Base-by-base conservation (phyloP, 1,140 invertebrate species). In the Calephelis nemesis region DNA sequence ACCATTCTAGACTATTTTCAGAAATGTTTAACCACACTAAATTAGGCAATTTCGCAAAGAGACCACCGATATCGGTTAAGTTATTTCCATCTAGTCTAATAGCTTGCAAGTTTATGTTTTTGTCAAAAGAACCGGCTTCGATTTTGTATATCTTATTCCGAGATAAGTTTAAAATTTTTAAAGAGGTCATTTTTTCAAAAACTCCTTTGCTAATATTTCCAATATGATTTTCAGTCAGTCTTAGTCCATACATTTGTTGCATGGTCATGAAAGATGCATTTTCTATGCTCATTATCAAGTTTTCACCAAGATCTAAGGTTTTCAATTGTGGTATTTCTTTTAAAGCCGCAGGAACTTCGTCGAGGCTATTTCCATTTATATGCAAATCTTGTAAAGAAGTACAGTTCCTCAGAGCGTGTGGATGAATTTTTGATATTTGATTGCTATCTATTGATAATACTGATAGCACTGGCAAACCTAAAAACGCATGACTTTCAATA, bases 11-110 rank as follows among this genome's bases (percentile, higher is more conserved):
- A 68, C 95, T 94, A 92, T 98, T 98, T 80, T 97, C 96, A 67
- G 97, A 98, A 72, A 98, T 96, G 84, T 98, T 98, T 54, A 98
- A 91, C 96, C 97, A 98, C 45, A 98, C 95, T 72, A 98, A 93
- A 91, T 96, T 97, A 50, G 96, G 96, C 69, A 98, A 93, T 81
- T 97, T 97, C 0, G 95, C 94, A 82, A 98, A 98, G 30, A 98
- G 93, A 7, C 96, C 96, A 52, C 94, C 94, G 58, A 98, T 97
- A 78, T 97, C 96, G 49, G 95, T 95, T 72, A 98, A 92, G 83
- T 96, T 95, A 93, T 98, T 98, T 48, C 96, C 96, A 89, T 98
- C 97, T 47, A 98, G 89, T 19, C 97, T 93, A 69, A 98, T 96
- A 4, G 97, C 97, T 85, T 97, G 96, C 42, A 98, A 92, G 83